Conservation (phyloP, 2,113 vertebrate genomes). For the Pollachius pollachius region DNA sequence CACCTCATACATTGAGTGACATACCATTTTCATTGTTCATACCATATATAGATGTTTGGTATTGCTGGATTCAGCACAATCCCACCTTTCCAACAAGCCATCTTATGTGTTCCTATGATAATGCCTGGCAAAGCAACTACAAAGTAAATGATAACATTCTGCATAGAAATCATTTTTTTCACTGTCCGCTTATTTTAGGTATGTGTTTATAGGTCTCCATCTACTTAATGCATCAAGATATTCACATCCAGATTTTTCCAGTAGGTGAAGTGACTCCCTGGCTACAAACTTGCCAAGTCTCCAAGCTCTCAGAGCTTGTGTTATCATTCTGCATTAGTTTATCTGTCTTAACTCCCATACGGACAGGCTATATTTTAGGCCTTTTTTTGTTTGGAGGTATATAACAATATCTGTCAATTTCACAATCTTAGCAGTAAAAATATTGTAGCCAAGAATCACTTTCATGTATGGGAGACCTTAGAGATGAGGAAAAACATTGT, state of each 20-base stretch:
- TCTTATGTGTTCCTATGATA: constrained; percentile 6
- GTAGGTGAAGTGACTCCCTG: neutral
- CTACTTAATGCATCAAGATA: neutral
- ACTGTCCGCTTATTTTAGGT: neutral
- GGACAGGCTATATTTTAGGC: neutral
- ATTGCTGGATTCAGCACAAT: constrained; percentile 13
- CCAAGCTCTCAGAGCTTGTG: neutral
- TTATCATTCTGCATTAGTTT: neutral
- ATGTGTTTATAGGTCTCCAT: neutral
- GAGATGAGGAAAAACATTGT: no score
- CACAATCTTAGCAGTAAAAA: no score
- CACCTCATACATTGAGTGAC: neutral
- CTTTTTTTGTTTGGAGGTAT: no score
- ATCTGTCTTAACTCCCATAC: neutral
- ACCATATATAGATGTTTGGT: neutral
- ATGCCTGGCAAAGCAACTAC: neutral
- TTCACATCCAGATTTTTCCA: constrained; percentile 3
- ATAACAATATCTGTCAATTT: no score
- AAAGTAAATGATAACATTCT: constrained; percentile 6
- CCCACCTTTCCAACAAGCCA: neutral
- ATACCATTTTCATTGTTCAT: neutral
- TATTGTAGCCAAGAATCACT: no score
- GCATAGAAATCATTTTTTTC: neutral
- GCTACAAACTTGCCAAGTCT: neutral
- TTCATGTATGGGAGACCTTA: no score